phyloP scores from a whole-genome alignment of 2,888 invertebrate genomes.

The Drosophila anomalata region DNA sequence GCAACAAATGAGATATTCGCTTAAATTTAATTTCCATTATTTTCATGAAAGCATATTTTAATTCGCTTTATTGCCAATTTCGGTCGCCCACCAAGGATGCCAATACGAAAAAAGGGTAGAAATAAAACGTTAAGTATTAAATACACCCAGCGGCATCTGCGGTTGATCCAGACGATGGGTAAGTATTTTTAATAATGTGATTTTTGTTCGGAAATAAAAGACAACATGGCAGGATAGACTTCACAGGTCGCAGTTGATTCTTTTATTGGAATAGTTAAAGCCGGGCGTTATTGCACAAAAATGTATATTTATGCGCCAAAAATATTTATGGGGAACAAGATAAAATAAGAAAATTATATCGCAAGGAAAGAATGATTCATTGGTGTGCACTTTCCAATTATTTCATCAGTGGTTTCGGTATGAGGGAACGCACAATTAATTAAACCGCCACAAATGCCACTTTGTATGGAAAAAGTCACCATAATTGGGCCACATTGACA shows the following conservation, averaged over 20 bases:
- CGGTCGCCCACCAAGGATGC: conserved; percentile 28
- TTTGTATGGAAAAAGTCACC: conserved; percentile 2
- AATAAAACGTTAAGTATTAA: conserved; percentile 18
- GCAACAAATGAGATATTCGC: conserved; percentile 39
- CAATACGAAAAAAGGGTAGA: conserved; percentile 16
- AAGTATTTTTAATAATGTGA: conserved; percentile 42
- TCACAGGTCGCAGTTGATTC: not conserved
- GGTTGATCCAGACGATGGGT: not conserved
- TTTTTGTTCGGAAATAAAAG: conserved; percentile 2
- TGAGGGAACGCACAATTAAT: conserved; percentile 20
- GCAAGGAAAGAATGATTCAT: not conserved
- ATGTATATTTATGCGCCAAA: not conserved
- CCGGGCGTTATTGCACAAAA: not conserved
- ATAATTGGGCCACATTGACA: conserved; percentile 29
- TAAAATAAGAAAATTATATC: not conserved
- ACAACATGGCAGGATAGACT: not conserved
- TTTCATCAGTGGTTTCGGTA: conserved; percentile 29
- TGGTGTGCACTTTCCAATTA: conserved; percentile 10
- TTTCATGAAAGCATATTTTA: conserved; percentile 73
- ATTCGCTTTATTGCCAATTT: conserved; percentile 73
- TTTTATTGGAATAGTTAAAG: conserved; percentile 9
- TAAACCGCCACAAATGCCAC: conserved; percentile 22
- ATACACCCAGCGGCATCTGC: not conserved
- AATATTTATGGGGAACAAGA: not conserved
- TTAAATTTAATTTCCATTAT: conserved; percentile 74